Evolutionary conservation across 1,140 invertebrate species (phyloP), one percentile per base, ranked within the genome.

Genomic region (Harpegnathos saltator): DNA sequence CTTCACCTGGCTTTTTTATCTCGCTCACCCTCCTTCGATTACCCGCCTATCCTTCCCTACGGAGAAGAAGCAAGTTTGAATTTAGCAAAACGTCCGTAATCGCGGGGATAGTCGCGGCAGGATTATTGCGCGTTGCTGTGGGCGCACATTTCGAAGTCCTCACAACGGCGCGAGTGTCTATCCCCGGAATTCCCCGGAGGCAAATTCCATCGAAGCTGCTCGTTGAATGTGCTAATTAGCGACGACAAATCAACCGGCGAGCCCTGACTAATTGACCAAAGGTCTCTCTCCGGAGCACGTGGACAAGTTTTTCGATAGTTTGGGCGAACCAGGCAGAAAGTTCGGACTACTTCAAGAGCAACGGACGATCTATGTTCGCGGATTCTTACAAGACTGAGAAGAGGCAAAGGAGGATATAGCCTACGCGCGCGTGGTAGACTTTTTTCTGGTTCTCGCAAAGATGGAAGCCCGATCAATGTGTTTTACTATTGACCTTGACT

Each of bases 271-370:
- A 87, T 87, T 87, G 85, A 87, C 82, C 85, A 87, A 87, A 87
- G 69, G 69, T 58, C 54, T 61, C 61, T 68, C 50, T 38, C 38
- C 38, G 15, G 44, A 52, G 62, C 52, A 54, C 54, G 52, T 14
- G 54, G 61, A 78, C 85, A 29, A 87, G 86, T 87, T 87, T 87
- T 87, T 87, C 85, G 85, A 87, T 87, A 87, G 86, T 88, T 87
- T 52, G 61, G 69, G 19, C 54, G 56, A 85, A 71, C 61, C 38
- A 69, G 58, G 69, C 50, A 50, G 38, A 1, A 80, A 88, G 86
- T 88, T 83, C n/a, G 26, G 29, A 58, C 81, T 84, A 83, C 74
- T 71, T 68, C 73, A 59, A 84, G 58, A 82, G 56, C 62, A 12
- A 26, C 33, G 26, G n/a, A 54, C 69, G 80, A 78, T 77, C 50